Conservation (phyloP, 1,140 invertebrate genomes). For the Cephus cinctus region DNA sequence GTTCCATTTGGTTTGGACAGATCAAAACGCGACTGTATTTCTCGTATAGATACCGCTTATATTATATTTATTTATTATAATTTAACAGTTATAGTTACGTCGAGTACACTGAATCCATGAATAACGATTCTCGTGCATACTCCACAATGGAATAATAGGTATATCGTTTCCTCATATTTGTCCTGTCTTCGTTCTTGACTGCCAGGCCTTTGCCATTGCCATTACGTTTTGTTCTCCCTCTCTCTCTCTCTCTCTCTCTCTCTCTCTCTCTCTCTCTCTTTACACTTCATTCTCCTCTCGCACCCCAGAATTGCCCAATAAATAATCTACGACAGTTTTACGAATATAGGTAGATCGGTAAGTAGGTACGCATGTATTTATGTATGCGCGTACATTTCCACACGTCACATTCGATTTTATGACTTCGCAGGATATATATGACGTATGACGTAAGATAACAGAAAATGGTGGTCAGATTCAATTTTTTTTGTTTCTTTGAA, state of each 20-base stretch:
- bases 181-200: too few relatives aligned
- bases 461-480: too few relatives aligned
- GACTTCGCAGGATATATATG: too few relatives aligned
- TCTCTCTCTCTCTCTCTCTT: conserved; percentile 2
- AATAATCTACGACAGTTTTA: conserved; percentile 25
- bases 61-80: conserved; percentile 35
- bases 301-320: conserved; percentile 18
- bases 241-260: not conserved
- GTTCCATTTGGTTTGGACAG: too few relatives aligned
- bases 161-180: too few relatives aligned
- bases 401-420: too few relatives aligned
- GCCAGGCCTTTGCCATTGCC: not conserved
- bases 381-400: too few relatives aligned
- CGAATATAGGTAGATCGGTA: conserved; percentile 24
- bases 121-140: conserved; percentile 25
- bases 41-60: too few relatives aligned
- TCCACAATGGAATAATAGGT: conserved; percentile 12
- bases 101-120: conserved; percentile 33
- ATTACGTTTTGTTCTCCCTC: not conserved
- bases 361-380: too few relatives aligned
- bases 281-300: conserved; percentile 6
- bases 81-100: conserved; percentile 36
- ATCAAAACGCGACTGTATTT: too few relatives aligned
- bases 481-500: too few relatives aligned
- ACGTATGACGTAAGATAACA: too few relatives aligned